Conservation (phyloP, 2,113 vertebrate genomes). For the Aldabrachelys gigantea region DNA sequence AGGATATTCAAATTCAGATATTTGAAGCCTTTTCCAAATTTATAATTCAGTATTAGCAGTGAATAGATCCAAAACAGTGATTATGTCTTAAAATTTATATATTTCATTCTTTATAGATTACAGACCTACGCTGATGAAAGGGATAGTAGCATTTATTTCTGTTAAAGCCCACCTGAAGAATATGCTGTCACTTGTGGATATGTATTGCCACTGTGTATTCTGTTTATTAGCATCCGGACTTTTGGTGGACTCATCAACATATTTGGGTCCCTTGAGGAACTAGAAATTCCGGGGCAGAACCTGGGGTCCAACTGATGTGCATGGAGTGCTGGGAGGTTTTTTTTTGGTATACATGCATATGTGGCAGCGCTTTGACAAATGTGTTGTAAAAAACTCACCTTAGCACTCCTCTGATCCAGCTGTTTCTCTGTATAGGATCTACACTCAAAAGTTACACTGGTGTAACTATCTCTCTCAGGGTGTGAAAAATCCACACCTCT, state of each 20-base stretch:
- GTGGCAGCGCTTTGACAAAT: background rate
- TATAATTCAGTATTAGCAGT: background rate
- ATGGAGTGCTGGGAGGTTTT: background rate
- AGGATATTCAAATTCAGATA: background rate
- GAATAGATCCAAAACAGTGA: background rate
- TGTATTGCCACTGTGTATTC: background rate
- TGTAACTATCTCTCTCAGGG: too few species aligned
- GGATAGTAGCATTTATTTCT: background rate
- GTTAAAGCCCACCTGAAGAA: background rate
- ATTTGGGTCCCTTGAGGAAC: background rate
- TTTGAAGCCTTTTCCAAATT: background rate
- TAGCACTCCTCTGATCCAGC: background rate
- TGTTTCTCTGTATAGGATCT: background rate
- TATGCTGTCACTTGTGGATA: background rate
- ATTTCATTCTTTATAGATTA: conserved; percentile 10
- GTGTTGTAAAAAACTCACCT: background rate
- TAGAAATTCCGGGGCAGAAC: background rate
- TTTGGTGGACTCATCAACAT: background rate
- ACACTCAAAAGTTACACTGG: background rate
- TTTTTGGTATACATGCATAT: background rate
- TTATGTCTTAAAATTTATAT: conserved; percentile 1
- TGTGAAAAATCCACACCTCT: too few species aligned
- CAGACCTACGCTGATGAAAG: background rate
- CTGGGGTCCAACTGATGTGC: background rate
- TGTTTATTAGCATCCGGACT: background rate